These are phyloP conservation scores for Galleria mellonella DNA, from an alignment of 1,140 invertebrate species.

Conservation along the genomic window DNA sequence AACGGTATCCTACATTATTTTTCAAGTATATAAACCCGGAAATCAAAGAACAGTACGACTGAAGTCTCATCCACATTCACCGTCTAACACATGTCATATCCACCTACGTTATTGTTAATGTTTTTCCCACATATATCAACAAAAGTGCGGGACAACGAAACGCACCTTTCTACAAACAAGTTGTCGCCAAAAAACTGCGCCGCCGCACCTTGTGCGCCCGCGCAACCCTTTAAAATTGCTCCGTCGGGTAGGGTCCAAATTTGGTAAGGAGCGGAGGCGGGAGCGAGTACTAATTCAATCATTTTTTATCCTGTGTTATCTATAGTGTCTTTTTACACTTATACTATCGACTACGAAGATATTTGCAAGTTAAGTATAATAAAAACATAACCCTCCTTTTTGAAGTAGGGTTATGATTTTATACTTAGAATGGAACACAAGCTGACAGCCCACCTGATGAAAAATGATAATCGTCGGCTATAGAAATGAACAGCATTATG, in stretches of 20 bases:
- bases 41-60: not conserved
- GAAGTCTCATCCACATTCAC: not conserved
- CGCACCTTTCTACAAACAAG: conserved; percentile 20
- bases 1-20: too few species aligned
- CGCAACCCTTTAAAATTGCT: conserved; percentile 15
- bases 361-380: too few species aligned
- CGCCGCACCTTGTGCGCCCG: conserved; percentile 17
- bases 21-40: not conserved
- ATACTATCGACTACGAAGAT: too few species aligned
- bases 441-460: too few species aligned
- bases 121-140: conserved; percentile 16
- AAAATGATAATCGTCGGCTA: too few species aligned
- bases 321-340: too few species aligned
- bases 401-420: too few species aligned
- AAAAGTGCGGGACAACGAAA: conserved; percentile 1
- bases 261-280: not conserved
- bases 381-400: too few species aligned
- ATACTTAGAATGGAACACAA: too few species aligned
- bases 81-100: not conserved
- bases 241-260: not conserved
- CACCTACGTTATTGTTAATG: conserved; percentile 1
- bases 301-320: too few species aligned
- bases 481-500: too few species aligned
- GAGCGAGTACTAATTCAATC: not conserved
- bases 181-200: conserved; percentile 17